Evolutionary conservation across 2,113 vertebrate species (phyloP).

Genomic region (Epinephelus moara): DNA sequence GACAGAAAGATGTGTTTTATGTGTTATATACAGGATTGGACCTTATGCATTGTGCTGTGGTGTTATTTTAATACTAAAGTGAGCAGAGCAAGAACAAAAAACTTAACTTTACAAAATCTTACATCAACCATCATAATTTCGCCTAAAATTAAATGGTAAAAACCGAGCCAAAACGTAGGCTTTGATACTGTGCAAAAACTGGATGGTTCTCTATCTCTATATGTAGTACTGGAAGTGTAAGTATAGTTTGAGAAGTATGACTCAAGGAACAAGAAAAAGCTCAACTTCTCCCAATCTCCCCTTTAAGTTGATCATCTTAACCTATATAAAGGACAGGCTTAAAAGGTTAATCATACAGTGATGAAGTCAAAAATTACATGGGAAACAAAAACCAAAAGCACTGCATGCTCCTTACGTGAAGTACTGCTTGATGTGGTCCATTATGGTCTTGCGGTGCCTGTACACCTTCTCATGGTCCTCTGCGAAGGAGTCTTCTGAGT

Average conservation of each 20-base stretch:
- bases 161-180: background rate
- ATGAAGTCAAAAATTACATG: background rate
- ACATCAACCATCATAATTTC: background rate
- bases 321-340: background rate
- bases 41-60: too few relatives aligned
- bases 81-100: background rate
- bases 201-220: background rate
- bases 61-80: background rate
- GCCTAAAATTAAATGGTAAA: background rate
- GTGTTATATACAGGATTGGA: background rate
- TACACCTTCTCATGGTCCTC: conserved; percentile 87
- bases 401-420: conserved; percentile 86
- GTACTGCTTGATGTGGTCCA: conserved; percentile 87
- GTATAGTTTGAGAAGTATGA: background rate
- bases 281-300: background rate
- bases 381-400: background rate
- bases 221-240: background rate
- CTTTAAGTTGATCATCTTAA: background rate
- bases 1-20: background rate
- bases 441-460: conserved; percentile 87
- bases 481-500: conserved; percentile 89
- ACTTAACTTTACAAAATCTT: background rate
- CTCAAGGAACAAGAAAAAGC: background rate
- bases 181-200: background rate
- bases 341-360: background rate